phyloP scores from a whole-genome alignment of 2,113 vertebrate genomes.

The Ochotona curzoniae region DNA sequence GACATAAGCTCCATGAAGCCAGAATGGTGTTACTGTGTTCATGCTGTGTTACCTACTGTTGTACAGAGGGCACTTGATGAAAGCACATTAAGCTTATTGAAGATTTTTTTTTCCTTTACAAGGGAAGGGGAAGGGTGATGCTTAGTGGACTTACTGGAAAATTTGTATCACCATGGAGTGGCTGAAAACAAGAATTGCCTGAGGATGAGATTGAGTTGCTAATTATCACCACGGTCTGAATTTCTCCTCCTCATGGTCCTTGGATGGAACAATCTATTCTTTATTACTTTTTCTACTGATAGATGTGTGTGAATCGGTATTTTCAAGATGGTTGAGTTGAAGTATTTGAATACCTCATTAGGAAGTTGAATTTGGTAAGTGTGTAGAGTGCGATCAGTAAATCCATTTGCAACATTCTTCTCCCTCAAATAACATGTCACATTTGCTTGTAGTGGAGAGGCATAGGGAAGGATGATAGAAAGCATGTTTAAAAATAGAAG shows the following conservation, averaged over 20 bases:
- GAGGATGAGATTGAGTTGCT: not conserved
- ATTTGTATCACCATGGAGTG: not conserved
- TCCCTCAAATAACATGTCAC: not conserved
- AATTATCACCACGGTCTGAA: not conserved
- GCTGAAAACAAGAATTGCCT: conserved; percentile 3
- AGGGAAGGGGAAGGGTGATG: not conserved
- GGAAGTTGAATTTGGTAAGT: not conserved
- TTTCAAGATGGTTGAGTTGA: not conserved
- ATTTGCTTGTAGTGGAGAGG: not conserved
- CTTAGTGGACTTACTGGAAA: not conserved
- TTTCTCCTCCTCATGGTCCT: not conserved
- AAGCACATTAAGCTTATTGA: not conserved
- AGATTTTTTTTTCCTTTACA: not conserved
- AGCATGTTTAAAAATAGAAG: not conserved
- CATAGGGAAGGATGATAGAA: not conserved
- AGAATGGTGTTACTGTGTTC: not conserved
- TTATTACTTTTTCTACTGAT: not conserved
- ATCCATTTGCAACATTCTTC: not conserved
- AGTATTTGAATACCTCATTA: not conserved
- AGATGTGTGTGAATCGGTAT: not conserved
- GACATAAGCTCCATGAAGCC: not conserved
- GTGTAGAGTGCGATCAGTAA: not conserved
- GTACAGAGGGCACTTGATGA: not conserved
- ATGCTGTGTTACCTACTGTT: not conserved
- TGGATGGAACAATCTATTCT: not conserved